phyloP scores from a whole-genome alignment of 2,113 vertebrate species.

The Chlorodrepanis virens region DNA sequence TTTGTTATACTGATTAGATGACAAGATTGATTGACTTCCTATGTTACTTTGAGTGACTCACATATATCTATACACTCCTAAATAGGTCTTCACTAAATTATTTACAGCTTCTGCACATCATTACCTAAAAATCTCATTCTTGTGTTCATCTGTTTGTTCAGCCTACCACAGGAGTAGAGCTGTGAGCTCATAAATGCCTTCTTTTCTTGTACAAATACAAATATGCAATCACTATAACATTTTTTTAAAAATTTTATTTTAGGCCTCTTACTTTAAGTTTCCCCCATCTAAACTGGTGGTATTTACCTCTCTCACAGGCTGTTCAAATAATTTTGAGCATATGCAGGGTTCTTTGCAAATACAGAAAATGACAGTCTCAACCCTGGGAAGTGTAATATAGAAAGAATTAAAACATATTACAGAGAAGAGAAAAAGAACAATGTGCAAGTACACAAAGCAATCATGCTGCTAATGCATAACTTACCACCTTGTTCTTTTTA shows the following conservation, averaged over 20 bases:
- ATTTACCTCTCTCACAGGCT: neutral
- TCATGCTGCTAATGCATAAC: neutral
- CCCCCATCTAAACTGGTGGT: neutral
- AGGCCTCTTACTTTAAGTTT: neutral
- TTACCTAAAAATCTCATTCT: neutral
- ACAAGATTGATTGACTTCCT: constrained; percentile 13
- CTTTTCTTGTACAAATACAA: neutral
- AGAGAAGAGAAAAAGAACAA: neutral
- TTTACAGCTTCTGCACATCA: neutral
- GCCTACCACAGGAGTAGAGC: neutral
- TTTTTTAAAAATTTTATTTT: neutral
- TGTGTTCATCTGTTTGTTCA: neutral
- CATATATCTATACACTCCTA: neutral
- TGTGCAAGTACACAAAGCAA: neutral
- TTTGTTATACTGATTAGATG: constrained; percentile 16
- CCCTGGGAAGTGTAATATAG: neutral
- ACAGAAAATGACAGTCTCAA: neutral
- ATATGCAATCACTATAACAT: neutral
- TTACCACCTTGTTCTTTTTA: neutral
- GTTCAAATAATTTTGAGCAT: neutral
- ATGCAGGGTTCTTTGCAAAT: neutral
- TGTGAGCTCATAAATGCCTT: neutral
- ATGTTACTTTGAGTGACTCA: neutral
- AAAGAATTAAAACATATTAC: neutral
- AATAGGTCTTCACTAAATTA: neutral